Evolutionary conservation across 2,888 invertebrate genomes (phyloP).

Genomic region (Plebejus melissa): DNA sequence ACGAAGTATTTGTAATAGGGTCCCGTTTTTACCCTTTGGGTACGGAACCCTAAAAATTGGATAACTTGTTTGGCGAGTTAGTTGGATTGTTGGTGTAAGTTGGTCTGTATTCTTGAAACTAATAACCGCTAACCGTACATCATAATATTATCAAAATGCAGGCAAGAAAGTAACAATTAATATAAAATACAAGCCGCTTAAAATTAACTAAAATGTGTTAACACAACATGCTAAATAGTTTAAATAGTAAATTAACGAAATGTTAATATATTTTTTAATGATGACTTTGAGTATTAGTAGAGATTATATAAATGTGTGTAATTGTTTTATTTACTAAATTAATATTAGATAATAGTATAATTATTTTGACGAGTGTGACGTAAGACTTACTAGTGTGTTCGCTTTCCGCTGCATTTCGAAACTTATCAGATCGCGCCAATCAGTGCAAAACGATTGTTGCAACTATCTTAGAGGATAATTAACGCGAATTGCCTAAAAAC

Average conservation of each 20-base stretch:
- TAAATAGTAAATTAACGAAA: background rate
- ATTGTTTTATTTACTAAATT: constrained; percentile 8
- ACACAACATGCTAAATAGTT: background rate
- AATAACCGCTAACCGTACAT: too few species aligned
- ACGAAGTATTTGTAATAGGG: too few species aligned
- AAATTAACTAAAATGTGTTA: background rate
- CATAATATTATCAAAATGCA: too few species aligned
- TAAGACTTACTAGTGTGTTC: background rate
- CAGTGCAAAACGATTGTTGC: constrained; percentile 24
- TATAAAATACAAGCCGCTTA: too few species aligned
- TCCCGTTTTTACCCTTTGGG: too few species aligned
- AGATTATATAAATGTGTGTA: constrained; percentile 18
- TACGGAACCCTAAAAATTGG: too few species aligned
- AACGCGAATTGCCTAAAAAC: background rate
- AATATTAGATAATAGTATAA: constrained; percentile 21
- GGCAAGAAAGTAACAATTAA: too few species aligned
- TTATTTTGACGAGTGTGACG: constrained; percentile 9
- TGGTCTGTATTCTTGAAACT: too few species aligned
- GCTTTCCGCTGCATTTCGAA: constrained; percentile 36
- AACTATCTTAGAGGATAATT: constrained; percentile 1
- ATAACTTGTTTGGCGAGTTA: too few species aligned
- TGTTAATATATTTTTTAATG: constrained; percentile 5
- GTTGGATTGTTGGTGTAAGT: too few species aligned
- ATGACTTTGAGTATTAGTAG: background rate
- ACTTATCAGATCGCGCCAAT: constrained; percentile 40